phyloP scores from a whole-genome alignment of 35 echinoderm and acorn worm species.

The Strongylocentrotus purpuratus region DNA sequence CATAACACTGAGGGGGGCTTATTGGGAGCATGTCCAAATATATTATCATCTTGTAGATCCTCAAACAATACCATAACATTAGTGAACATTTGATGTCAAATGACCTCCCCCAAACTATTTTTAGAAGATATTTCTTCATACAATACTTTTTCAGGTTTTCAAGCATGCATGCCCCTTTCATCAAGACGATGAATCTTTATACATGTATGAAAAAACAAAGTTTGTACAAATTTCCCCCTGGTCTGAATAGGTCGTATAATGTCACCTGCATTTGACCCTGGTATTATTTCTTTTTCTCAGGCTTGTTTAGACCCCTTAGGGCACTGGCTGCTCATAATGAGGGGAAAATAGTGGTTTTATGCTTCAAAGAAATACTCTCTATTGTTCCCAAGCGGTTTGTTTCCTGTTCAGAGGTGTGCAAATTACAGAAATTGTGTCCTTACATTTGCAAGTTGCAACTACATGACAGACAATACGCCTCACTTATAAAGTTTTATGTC shows the following conservation, averaged over 20 bases:
- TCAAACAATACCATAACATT: too few relatives aligned
- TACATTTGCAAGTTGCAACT: background rate
- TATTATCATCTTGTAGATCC: too few relatives aligned
- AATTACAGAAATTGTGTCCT: conserved; percentile 11
- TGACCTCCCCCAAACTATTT: too few relatives aligned
- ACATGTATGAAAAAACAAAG: too few relatives aligned
- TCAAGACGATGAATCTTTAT: too few relatives aligned
- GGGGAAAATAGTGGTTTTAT: conserved; percentile 17
- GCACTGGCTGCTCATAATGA: background rate
- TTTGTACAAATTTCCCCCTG: too few relatives aligned
- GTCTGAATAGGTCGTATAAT: background rate
- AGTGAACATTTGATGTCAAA: too few relatives aligned
- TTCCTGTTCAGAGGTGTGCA: background rate
- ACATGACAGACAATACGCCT: background rate
- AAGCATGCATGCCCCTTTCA: too few relatives aligned
- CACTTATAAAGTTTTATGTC: background rate
- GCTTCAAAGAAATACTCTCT: background rate
- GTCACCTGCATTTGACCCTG: conserved; percentile 7
- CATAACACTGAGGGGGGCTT: too few relatives aligned
- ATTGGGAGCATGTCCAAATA: too few relatives aligned
- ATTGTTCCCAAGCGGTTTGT: background rate
- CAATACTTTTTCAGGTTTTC: too few relatives aligned
- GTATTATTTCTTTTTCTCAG: conserved; percentile 13
- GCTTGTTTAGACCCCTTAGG: background rate
- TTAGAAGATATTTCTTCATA: too few relatives aligned